A percentile compares a stretch with the other conserved stretches of the same genome.
Conservation (phyloP, 1,140 invertebrate species). For the Neodiprion fabricii region DNA sequence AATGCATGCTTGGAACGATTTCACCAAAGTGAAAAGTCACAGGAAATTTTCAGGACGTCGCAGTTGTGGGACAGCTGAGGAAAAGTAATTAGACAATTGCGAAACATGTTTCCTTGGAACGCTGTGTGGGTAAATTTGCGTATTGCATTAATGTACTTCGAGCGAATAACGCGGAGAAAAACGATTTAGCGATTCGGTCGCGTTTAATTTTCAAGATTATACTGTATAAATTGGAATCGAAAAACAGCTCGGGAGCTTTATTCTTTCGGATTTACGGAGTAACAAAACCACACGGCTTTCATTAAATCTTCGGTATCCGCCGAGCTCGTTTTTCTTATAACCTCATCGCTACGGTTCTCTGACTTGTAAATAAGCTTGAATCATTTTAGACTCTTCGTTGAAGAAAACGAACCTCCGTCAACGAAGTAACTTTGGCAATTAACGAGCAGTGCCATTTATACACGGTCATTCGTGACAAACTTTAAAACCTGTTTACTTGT, state of each 20-base stretch:
- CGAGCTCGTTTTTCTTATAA: neutral
- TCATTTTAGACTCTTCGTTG: neutral
- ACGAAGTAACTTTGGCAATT: neutral
- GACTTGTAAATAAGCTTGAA: constrained; percentile 1
- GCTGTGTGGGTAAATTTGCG: neutral
- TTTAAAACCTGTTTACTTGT: neutral
- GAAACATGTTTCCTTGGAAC: neutral
- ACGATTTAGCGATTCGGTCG: no score
- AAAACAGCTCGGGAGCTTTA: neutral
- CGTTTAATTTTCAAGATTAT: no score
- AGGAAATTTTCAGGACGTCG: no score
- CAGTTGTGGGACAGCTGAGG: neutral
- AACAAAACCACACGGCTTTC: neutral
- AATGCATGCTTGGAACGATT: no score
- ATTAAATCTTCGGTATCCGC: neutral
- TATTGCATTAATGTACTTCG: neutral
- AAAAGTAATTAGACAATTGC: neutral
- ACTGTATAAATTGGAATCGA: no score
- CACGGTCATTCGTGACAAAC: neutral
- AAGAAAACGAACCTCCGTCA: neutral
- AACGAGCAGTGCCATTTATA: neutral
- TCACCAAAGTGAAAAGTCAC: no score
- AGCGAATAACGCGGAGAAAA: no score
- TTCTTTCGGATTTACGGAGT: neutral
- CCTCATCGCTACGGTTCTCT: neutral